Evolutionary conservation across 2,888 invertebrate genomes (phyloP).

Genomic region (Spilarctia lutea): DNA sequence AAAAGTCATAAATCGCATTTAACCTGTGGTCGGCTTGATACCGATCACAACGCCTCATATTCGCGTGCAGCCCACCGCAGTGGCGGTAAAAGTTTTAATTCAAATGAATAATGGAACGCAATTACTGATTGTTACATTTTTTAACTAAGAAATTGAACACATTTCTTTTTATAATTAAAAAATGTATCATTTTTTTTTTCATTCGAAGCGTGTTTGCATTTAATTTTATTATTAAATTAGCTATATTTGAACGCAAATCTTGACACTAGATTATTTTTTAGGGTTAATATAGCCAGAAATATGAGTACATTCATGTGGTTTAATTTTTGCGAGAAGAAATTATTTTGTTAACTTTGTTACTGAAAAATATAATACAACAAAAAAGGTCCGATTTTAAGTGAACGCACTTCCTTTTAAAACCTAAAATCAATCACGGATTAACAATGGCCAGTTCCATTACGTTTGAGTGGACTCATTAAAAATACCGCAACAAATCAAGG

Average conservation of each 20-base stretch:
- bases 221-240: background rate
- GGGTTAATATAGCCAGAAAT: too few relatives aligned
- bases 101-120: slow-evolving; percentile 39
- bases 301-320: too few relatives aligned
- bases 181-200: slow-evolving; percentile 11
- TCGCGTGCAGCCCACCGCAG: slow-evolving; percentile 41
- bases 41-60: slow-evolving; percentile 42
- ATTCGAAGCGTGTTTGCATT: slow-evolving; percentile 10
- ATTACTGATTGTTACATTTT: slow-evolving; percentile 28
- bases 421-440: slow-evolving; percentile 50
- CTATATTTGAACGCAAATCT: too few relatives aligned
- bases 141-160: slow-evolving; percentile 13
- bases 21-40: slow-evolving; percentile 34
- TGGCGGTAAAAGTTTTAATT: slow-evolving; percentile 34
- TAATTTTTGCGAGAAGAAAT: too few relatives aligned
- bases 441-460: slow-evolving; percentile 54
- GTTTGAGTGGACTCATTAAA: slow-evolving; percentile 68
- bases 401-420: slow-evolving; percentile 22
- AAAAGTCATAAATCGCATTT: slow-evolving; percentile 41
- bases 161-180: slow-evolving; percentile 27
- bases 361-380: background rate
- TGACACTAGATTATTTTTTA: too few relatives aligned
- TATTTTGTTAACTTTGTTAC: too few relatives aligned
- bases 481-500: slow-evolving; percentile 66
- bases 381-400: slow-evolving; percentile 20